Conservation (phyloP, 2,888 invertebrate species). For the Gastrophysa polygoni region DNA sequence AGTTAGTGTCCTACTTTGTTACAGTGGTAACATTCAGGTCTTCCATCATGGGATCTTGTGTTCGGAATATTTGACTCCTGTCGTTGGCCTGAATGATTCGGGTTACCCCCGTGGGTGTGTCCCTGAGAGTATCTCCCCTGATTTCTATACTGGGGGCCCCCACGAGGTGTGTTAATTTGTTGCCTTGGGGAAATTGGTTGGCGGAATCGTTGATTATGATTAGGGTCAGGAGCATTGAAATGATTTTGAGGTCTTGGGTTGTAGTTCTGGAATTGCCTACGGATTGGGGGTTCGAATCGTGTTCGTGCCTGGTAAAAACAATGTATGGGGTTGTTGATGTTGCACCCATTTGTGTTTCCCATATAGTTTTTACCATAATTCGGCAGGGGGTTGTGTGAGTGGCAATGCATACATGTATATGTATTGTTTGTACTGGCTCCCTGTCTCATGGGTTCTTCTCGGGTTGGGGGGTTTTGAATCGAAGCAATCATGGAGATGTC, state of each 20-base stretch:
- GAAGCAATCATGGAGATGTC: too few species aligned
- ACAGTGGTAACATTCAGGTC: slow-evolving; percentile 13
- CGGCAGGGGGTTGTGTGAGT: not conserved
- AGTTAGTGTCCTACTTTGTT: slow-evolving; percentile 11
- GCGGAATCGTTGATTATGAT: not conserved
- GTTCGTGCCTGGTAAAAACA: not conserved
- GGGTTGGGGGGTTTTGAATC: not conserved
- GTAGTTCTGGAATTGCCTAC: not conserved
- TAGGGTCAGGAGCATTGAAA: not conserved
- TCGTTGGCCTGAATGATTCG: not conserved
- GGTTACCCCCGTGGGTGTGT: not conserved
- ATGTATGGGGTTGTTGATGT: not conserved
- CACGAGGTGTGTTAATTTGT: not conserved
- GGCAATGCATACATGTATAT: not conserved
- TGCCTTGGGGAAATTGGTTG: not conserved
- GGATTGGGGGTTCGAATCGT: not conserved
- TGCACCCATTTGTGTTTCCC: not conserved
- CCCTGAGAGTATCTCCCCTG: not conserved
- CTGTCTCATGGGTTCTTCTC: not conserved
- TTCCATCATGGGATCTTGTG: slow-evolving; percentile 8
- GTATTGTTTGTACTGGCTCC: not conserved
- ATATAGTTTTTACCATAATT: not conserved
- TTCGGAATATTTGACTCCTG: slow-evolving; percentile 5
- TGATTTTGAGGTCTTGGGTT: not conserved
- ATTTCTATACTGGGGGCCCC: not conserved